Base-by-base conservation (phyloP, 2,888 invertebrate species). In the Meteorus colon region DNA sequence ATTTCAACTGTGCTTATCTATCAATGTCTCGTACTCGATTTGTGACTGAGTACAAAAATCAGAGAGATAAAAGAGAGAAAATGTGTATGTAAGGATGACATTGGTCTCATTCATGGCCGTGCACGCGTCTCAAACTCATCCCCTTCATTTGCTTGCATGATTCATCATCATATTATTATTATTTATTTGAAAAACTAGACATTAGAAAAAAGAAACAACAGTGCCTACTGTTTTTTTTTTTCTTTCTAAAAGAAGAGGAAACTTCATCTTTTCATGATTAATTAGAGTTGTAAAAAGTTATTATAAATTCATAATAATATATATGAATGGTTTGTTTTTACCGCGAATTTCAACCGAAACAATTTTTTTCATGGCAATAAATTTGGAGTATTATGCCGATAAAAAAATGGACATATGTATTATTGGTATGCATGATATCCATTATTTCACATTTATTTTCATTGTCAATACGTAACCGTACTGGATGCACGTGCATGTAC, bases 371-470 rank as follows among this genome's bases (percentile, higher is more conserved):
- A 41, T 12, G 41, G 41, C 8, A 10, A 48, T 48, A n/a, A 48
- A 48, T n/a, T 48, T 6, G 3, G 48, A 48, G 16, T 55, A 19
- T 19, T 6, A 19, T 1, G 8, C 1, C 5, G 6, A 55, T 0
- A 55, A 19, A 19, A n/a, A 51, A 51, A n/a, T 6, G 16, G n/a
- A 1, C 8, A 19, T 8, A 19, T 8, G 12, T 12, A 41, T 41
- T 12, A 41, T 41, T 41, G 41, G 8, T 41, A 41, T 41, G 41
- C 41, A 12, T 41, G 12, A 41, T 19, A 55, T 55, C 5, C n/a
- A 55, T 55, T 55, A 55, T 19, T 55, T 24, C n/a, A 55, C 19
- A 55, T 55, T 48, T 19, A 55, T 55, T 55, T 55, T 55, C n/a
- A 55, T 55, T 55, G 55, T 19, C 55, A 55, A 55, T 55, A 19